Percentiles rank a stretch among this genome's conserved stretches.
Conservation (phyloP, 2,888 invertebrate species). For the Acronicta leporina region DNA sequence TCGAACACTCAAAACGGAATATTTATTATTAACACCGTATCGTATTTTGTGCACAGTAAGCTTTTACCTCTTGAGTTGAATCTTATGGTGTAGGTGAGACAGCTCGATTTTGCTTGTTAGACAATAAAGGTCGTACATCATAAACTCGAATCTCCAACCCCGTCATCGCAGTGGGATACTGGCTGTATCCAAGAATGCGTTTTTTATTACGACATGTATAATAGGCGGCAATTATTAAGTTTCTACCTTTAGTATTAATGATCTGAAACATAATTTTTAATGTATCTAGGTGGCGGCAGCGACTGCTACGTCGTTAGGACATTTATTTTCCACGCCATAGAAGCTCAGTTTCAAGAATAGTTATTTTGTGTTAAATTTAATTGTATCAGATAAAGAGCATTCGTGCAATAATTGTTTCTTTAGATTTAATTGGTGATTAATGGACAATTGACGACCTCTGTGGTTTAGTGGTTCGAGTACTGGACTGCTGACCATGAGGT, state of each 20-base stretch:
- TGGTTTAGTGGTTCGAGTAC: no score
- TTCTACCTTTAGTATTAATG: constrained; percentile 82
- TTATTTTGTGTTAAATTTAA: constrained; percentile 55
- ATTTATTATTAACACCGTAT: constrained; percentile 64
- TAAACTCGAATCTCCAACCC: constrained; percentile 69
- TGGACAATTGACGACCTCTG: no score
- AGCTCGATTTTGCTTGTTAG: constrained; percentile 34
- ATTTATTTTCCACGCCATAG: constrained; percentile 48
- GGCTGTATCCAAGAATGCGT: constrained; percentile 74
- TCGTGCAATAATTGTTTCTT: constrained; percentile 31
- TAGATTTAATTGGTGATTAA: constrained; percentile 39
- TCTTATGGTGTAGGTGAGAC: constrained; percentile 21
- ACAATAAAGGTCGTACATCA: constrained; percentile 61
- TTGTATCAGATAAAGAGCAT: constrained; percentile 36
- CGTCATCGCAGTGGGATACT: constrained; percentile 81
- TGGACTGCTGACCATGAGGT: no score
- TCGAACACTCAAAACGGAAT: constrained; percentile 61
- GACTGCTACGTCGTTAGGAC: constrained; percentile 33
- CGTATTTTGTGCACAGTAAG: constrained; percentile 42
- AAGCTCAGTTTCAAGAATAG: constrained; percentile 46
- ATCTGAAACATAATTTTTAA: constrained; percentile 77
- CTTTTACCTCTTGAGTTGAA: constrained; percentile 6
- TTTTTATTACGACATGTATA: constrained; percentile 79
- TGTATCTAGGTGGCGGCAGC: constrained; percentile 63
- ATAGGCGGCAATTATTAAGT: constrained; percentile 79